Percentiles rank a stretch among this genome's conserved stretches.
Conservation (phyloP, 2,113 vertebrate species). For the Mormyrus iriodes region DNA sequence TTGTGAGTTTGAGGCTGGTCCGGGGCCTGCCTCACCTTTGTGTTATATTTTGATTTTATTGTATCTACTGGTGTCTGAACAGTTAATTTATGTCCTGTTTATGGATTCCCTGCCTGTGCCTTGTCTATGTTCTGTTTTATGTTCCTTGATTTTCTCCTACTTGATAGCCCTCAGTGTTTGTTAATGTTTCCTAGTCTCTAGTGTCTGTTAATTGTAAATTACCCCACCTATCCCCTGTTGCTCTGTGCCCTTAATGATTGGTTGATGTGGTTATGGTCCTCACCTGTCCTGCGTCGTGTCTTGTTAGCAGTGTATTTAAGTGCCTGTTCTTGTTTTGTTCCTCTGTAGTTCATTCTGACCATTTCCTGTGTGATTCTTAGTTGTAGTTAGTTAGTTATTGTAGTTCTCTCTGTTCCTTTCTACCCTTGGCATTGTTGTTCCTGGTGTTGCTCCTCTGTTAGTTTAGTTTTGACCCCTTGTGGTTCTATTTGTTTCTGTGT, state of each 20-base stretch:
- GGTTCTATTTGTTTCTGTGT: not conserved
- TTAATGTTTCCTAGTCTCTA: not conserved
- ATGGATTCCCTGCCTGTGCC: not conserved
- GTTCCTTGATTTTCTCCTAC: not conserved
- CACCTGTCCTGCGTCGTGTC: not conserved
- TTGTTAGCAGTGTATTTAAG: not conserved
- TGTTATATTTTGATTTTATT: no score
- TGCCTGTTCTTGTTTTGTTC: not conserved
- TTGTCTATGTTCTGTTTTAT: not conserved
- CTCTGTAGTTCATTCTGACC: not conserved
- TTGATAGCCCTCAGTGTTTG: not conserved
- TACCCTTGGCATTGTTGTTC: not conserved
- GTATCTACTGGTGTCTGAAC: not conserved
- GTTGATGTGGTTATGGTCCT: not conserved
- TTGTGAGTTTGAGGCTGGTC: not conserved
- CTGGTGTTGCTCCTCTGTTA: not conserved
- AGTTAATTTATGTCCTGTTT: not conserved
- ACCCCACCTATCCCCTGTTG: not conserved
- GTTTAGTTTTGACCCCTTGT: no score
- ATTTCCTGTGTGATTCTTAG: not conserved
- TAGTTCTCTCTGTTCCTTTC: not conserved
- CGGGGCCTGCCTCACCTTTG: no score
- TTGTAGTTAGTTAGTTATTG: not conserved
- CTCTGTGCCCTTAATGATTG: not conserved
- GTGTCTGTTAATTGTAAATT: not conserved